A percentile compares a stretch with the other conserved stretches of the same genome.
These are phyloP conservation scores for Balanococcus diminutus DNA, from an alignment of 2,888 invertebrate species.

Conservation along the genomic window DNA sequence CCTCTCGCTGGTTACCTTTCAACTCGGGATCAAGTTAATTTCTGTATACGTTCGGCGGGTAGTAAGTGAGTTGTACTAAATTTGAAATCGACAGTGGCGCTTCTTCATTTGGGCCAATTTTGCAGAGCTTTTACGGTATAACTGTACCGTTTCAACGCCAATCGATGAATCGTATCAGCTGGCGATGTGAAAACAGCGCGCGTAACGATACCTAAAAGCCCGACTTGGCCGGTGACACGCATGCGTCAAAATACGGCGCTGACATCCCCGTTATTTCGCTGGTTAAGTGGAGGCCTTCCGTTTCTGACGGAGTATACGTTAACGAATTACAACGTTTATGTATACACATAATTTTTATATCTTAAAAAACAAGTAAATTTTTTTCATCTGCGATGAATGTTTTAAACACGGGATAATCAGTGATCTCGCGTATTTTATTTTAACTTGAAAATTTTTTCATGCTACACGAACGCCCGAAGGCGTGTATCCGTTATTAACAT, in stretches of 20 bases:
- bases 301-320: constrained; percentile 40
- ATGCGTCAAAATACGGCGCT: constrained; percentile 43
- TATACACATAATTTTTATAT: constrained; percentile 16
- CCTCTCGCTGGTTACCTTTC: constrained; percentile 8
- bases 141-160: constrained; percentile 34
- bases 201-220: constrained; percentile 39
- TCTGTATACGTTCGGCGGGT: constrained; percentile 18
- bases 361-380: constrained; percentile 31
- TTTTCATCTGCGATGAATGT: constrained; percentile 37
- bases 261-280: constrained; percentile 51
- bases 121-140: constrained; percentile 37
- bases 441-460: neutral
- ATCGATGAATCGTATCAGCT: constrained; percentile 54
- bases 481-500: constrained; percentile 45
- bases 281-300: constrained; percentile 47
- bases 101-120: constrained; percentile 34
- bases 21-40: neutral
- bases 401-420: constrained; percentile 48
- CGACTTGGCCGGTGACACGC: constrained; percentile 1
- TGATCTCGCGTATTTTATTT: neutral
- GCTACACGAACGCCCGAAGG: constrained; percentile 29
- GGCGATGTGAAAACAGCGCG: constrained; percentile 43
- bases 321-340: constrained; percentile 48
- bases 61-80: constrained; percentile 23
- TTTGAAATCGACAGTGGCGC: constrained; percentile 40